Base-by-base conservation (phyloP, 2,113 vertebrate species). In the Scartelaos histophorus region DNA sequence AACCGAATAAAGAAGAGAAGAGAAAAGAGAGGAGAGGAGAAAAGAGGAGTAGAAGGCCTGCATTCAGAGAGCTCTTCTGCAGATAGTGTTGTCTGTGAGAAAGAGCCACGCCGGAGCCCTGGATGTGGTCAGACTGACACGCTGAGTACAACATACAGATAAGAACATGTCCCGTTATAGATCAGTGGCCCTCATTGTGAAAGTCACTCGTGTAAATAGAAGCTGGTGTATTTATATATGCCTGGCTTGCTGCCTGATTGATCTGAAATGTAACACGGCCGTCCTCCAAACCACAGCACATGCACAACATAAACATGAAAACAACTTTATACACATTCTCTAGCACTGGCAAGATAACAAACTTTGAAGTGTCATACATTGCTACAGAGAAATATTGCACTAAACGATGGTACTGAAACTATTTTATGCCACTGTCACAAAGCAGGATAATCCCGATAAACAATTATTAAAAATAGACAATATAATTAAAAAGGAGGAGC, bases 221-320 rank as follows among this genome's bases (percentile, higher is more conserved):
- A 62, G 81, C 54, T 46, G 34, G 68, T 77, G 78, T 79, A 74
- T 85, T 89, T 73, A 70, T 76, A 66, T 54, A 57, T 69, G 62
- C 70, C 78, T 83, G 78, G 79, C 77, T 70, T 61, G 67, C 43
- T 53, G 82, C 75, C 83, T 75, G 83, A 87, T 84, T 81, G 83
- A 84, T 86, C 85, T 78, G 83, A 78, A 86, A 86, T 65, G 19
- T 49, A 69, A 83, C 69, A 74, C 83, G 71, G 53, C 79, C 70
- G 78, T 77, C 67, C 75, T 66, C 29, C 0, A 74, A 43, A 76
- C 75, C 66, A 46, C 70, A 76, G 69, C 72, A 29, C 67, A 21
- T 6, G 72, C 56, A 62, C 69, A 70, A 72, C 51, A 62, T 35
- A 73, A 34, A 77, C 61, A 70, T 16, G 17, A 25, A 12, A 58